These are phyloP conservation scores for Amazona guildingii DNA, from an alignment of 2,113 vertebrate genomes.

Conservation along the genomic window DNA sequence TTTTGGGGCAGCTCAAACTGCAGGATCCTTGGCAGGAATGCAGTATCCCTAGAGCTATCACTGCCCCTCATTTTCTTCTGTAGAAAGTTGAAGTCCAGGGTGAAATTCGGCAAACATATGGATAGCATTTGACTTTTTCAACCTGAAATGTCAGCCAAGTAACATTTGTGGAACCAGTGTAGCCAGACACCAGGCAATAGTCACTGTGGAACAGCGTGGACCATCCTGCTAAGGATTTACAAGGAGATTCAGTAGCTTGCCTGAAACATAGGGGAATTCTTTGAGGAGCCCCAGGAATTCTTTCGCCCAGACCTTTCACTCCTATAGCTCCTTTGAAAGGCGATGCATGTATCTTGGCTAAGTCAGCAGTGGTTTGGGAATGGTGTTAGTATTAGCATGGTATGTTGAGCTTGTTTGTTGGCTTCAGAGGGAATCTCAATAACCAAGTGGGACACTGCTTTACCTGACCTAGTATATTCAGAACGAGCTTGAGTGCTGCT, in stretches of 20 bases:
- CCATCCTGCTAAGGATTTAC: background rate
- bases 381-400: background rate
- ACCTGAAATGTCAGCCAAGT: conserved; percentile 20
- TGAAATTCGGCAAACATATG: background rate
- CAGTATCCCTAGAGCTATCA: background rate
- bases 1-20: background rate
- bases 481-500: background rate
- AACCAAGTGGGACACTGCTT: background rate
- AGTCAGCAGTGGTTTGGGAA: background rate
- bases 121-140: background rate
- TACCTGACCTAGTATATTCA: background rate
- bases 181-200: background rate
- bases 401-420: background rate
- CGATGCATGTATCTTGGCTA: background rate
- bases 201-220: background rate
- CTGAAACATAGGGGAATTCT: background rate
- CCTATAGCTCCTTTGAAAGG: background rate
- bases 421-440: background rate
- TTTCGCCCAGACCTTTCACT: background rate
- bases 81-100: background rate
- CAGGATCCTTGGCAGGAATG: background rate
- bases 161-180: background rate
- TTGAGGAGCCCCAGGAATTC: background rate
- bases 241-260: background rate
- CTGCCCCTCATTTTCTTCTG: background rate